phyloP scores from a whole-genome alignment of 2,797 vertebrate genomes.

The Argya squamiceps region DNA sequence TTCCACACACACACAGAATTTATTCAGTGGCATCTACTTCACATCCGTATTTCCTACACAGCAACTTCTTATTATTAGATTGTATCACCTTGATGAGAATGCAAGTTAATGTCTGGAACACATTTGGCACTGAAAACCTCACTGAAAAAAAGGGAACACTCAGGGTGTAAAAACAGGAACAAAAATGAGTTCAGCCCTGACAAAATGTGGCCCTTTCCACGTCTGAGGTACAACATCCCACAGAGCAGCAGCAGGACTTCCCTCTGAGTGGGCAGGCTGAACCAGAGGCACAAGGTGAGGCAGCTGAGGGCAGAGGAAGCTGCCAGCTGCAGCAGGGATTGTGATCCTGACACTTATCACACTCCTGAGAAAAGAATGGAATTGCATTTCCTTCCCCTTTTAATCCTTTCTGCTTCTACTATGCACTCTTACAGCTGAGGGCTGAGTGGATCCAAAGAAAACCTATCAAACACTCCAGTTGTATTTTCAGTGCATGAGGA shows the following conservation, averaged over 20 bases:
- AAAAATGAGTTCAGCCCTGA: constrained; percentile 15
- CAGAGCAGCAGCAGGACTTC: neutral
- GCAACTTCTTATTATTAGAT: neutral
- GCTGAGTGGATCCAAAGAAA: neutral
- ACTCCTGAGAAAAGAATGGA: neutral
- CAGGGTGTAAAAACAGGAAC: neutral
- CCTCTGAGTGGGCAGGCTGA: neutral
- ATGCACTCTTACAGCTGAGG: neutral
- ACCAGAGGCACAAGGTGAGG: neutral
- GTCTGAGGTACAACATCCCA: neutral
- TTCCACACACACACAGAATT: neutral
- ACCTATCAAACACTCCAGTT: neutral
- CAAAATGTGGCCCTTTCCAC: neutral
- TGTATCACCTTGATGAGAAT: constrained; percentile 1
- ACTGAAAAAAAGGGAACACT: neutral
- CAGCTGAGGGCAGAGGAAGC: neutral
- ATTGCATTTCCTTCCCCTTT: neutral
- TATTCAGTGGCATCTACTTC: neutral
- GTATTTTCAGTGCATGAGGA: neutral
- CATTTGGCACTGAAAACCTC: neutral
- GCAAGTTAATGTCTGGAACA: constrained; percentile 25
- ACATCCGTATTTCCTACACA: neutral
- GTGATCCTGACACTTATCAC: accelerated
- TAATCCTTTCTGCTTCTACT: neutral
- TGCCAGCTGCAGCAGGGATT: neutral